These are phyloP conservation scores for Melanocharis versteri DNA, from an alignment of 2,113 vertebrate species.

Conservation along the genomic window DNA sequence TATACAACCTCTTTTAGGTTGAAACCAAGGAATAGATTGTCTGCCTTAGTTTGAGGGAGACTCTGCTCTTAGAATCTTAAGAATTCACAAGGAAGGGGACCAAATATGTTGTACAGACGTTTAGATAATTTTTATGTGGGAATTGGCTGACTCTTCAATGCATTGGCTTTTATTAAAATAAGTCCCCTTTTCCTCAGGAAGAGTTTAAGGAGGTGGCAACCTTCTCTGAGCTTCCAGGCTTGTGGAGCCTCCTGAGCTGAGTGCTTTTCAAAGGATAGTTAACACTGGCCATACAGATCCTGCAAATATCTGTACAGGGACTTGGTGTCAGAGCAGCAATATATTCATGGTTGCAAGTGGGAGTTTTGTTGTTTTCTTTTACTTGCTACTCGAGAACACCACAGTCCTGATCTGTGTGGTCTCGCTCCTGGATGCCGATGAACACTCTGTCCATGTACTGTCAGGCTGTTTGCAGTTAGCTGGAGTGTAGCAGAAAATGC, in stretches of 20 bases:
- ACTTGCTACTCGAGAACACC: neutral
- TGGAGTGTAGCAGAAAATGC: neutral
- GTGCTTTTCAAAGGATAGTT: neutral
- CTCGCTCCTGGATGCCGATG: neutral
- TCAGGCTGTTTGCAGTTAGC: neutral
- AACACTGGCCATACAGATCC: neutral
- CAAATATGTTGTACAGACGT: neutral
- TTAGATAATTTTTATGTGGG: neutral
- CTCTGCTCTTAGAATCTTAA: neutral
- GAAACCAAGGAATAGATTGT: neutral
- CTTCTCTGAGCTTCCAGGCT: neutral
- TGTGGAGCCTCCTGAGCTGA: neutral
- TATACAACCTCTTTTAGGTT: neutral
- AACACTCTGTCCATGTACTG: neutral
- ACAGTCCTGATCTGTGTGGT: fast-evolving
- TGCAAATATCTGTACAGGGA: neutral
- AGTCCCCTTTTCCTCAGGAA: neutral
- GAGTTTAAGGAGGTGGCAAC: neutral
- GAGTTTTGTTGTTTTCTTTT: neutral
- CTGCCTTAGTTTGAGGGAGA: neutral
- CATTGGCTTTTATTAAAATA: neutral
- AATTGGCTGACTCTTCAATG: neutral
- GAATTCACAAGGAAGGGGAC: neutral
- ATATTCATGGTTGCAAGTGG: neutral
- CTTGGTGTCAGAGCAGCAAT: neutral